Conservation (phyloP, 92 coral and sea anemone genomes). For the Zoanthus solanderi region DNA sequence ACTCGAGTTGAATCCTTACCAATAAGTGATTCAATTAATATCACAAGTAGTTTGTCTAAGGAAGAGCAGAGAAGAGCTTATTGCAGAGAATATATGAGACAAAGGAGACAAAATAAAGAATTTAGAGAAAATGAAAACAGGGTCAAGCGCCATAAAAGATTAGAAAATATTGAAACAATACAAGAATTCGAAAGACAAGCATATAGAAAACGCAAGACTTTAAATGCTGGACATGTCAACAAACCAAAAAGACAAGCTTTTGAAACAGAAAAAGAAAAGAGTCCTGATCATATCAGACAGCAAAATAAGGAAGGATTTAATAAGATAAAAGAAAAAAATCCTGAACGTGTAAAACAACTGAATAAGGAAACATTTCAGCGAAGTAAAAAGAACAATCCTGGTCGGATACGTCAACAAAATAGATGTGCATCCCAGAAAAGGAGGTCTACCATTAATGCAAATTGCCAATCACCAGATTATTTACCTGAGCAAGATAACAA, state of each 20-base stretch:
- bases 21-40: slow-evolving; percentile 1
- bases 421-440: slow-evolving; percentile 3
- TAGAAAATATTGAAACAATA: slow-evolving; percentile 36
- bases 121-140: slow-evolving; percentile 54
- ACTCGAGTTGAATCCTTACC: slow-evolving; percentile 6
- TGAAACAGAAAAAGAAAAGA: slow-evolving; percentile 11
- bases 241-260: slow-evolving; percentile 15
- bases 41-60: slow-evolving; percentile 32
- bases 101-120: slow-evolving; percentile 41
- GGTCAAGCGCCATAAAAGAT: slow-evolving; percentile 58
- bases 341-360: slow-evolving; percentile 7
- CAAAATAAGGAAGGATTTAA: slow-evolving; percentile 8
- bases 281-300: slow-evolving; percentile 22
- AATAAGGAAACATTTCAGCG: slow-evolving; percentile 15
- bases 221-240: slow-evolving; percentile 16
- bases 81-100: slow-evolving; percentile 51
- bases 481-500: slow-evolving; percentile 9
- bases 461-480: slow-evolving; percentile 13
- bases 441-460: slow-evolving; percentile 10
- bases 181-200: slow-evolving; percentile 17
- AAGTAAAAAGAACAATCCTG: slow-evolving; percentile 19
- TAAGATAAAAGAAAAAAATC: slow-evolving; percentile 17
- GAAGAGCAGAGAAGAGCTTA: slow-evolving; percentile 43
- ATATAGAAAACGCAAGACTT: slow-evolving; percentile 12
- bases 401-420: neutral